phyloP scores from a whole-genome alignment of 2,797 vertebrate species.

The Hyperoplus lanceolatus region DNA sequence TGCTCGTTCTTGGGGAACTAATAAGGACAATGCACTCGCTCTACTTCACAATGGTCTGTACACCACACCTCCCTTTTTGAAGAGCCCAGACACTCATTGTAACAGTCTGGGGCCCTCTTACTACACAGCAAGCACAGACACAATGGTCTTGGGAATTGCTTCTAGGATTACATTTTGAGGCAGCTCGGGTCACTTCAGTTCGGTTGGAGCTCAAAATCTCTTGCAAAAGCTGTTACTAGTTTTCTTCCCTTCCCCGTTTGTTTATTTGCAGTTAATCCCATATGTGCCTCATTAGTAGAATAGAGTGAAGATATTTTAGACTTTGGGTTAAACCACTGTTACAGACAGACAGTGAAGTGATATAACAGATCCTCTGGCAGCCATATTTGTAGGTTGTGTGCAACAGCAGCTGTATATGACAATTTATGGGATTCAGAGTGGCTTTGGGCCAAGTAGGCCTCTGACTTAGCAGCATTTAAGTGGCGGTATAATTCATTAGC shows the following conservation, averaged over 20 bases:
- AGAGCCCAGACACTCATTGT: constrained; percentile 23
- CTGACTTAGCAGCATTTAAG: background rate
- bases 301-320: constrained; percentile 31
- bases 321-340: constrained; percentile 9
- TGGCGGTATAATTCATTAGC: constrained; percentile 19
- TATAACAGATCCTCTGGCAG: constrained; percentile 15
- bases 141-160: constrained; percentile 5
- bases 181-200: constrained; percentile 4
- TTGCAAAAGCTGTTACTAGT: background rate
- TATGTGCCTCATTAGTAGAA: constrained; percentile 57
- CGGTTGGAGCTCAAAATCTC: background rate
- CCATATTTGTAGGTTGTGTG: constrained; percentile 29
- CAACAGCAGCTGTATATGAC: constrained; percentile 41
- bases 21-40: constrained; percentile 65
- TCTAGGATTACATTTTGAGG: background rate
- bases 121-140: background rate
- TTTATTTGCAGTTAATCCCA: constrained; percentile 53
- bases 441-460: constrained; percentile 21
- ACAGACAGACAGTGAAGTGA: constrained; percentile 30
- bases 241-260: constrained; percentile 8
- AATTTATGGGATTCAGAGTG: constrained; percentile 23
- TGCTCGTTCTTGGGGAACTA: constrained; percentile 57
- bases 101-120: constrained; percentile 31
- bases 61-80: constrained; percentile 37
- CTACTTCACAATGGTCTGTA: constrained; percentile 51